Conservation (phyloP, 1,140 invertebrate genomes). For the Hyles euphorbiae region DNA sequence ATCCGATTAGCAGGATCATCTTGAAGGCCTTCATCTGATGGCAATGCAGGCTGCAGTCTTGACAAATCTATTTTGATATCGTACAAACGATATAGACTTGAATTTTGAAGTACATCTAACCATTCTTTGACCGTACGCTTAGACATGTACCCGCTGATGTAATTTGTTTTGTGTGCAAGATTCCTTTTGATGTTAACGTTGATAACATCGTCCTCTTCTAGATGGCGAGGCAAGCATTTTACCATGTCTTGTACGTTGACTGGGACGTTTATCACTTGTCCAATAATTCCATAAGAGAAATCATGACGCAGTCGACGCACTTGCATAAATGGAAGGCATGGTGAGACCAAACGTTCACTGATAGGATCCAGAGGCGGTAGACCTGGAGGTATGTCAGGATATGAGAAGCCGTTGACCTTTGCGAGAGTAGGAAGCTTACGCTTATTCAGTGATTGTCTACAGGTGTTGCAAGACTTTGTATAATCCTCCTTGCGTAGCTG, state of each 20-base stretch:
- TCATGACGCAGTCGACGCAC: conserved; percentile 2
- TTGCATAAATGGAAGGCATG: conserved; percentile 7
- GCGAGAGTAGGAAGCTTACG: not conserved
- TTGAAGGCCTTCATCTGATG: conserved; percentile 9
- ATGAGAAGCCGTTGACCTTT: conserved; percentile 4
- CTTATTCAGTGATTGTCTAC: conserved; percentile 3
- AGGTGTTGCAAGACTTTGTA: conserved; percentile 2
- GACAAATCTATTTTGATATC: conserved; percentile 12
- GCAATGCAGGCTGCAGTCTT: conserved; percentile 6
- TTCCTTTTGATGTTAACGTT: conserved; percentile 18
- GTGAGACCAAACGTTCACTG: conserved; percentile 4
- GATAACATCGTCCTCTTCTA: conserved; percentile 3
- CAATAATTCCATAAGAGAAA: conserved; percentile 1
- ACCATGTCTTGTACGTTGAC: conserved; percentile 5
- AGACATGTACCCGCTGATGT: conserved; percentile 13
- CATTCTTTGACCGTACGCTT: conserved; percentile 17
- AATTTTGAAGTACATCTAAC: conserved; percentile 15
- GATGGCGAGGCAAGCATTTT: conserved; percentile 2
- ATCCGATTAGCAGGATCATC: conserved; percentile 12
- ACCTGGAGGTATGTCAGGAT: not conserved
- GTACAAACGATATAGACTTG: conserved; percentile 13
- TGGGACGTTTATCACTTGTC: conserved; percentile 8
- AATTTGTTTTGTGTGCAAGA: conserved; percentile 17
- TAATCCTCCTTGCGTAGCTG: conserved; percentile 1
- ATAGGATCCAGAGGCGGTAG: conserved; percentile 4